Conservation (phyloP, 1,140 invertebrate species). For the Sminthurinus signatus region DNA sequence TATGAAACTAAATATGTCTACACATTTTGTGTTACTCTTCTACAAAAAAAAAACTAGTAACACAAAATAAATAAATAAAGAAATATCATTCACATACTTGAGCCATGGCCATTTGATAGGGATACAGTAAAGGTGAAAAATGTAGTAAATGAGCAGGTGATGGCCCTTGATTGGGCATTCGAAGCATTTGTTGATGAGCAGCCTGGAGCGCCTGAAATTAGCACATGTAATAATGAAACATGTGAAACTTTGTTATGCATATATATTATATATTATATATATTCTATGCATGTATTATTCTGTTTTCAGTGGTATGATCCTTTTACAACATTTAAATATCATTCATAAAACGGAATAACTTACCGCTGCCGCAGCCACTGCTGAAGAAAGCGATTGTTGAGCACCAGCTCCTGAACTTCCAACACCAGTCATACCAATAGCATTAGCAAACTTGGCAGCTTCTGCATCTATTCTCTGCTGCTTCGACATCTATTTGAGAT, state of each 20-base stretch:
- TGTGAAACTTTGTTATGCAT: no score
- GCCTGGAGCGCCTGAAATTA: slow-evolving; percentile 48
- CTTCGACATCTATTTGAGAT: slow-evolving; percentile 41
- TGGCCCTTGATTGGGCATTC: slow-evolving; percentile 47
- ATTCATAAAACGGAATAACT: no score
- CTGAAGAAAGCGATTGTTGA: slow-evolving; percentile 47
- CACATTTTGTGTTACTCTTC: not conserved
- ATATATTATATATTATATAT: no score
- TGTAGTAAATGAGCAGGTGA: slow-evolving; percentile 71
- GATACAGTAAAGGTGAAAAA: slow-evolving; percentile 75
- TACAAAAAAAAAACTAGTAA: not conserved
- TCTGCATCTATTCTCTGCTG: slow-evolving; percentile 46
- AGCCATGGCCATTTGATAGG: slow-evolving; percentile 77
- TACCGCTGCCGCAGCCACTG: slow-evolving; percentile 61
- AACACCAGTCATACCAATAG: slow-evolving; percentile 41
- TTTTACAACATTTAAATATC: no score
- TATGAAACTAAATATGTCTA: not conserved
- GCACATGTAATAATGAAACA: no score
- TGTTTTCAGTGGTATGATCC: no score
- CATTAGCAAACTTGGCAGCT: slow-evolving; percentile 40
- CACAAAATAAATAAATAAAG: not conserved
- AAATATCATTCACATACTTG: slow-evolving; percentile 47
- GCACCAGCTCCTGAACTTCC: slow-evolving; percentile 33
- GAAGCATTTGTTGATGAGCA: slow-evolving; percentile 54
- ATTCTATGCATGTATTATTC: no score